Base-by-base conservation (phyloP, 2,113 vertebrate genomes). In the Coryphaenoides rupestris region DNA sequence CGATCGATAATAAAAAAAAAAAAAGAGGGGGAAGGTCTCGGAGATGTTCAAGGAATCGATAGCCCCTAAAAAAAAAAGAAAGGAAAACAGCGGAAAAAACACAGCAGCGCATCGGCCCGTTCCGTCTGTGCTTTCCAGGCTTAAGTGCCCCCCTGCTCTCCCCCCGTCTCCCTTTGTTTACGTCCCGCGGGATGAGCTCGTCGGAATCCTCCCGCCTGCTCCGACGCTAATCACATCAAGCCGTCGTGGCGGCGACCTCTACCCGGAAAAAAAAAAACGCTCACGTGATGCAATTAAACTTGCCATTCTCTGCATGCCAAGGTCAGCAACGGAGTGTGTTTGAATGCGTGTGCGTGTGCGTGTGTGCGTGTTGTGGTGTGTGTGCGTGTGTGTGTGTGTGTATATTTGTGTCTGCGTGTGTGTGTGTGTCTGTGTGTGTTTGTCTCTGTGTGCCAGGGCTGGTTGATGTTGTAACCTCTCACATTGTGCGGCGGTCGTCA, bases 401-500 rank as follows among this genome's bases (percentile, higher is more conserved):
- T 13, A 19, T 21, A 14, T 21, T 1, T 40, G 26, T 58, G 57
- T 58, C 24, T 33, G 56, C 33, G 24, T 33, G 56, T 40, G 24
- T 28, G 56, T 26, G 56, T 26, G 50, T 17, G 16, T 19, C 19
- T 17, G 47, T 62, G 58, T 21, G 17, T 55, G 58, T 13, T 7
- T 19, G 58, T 40, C 26, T 19, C 17, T 19, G 19, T 21, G 15
- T 21, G 15, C 33, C 7, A 13, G 33, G 33, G 33, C 33, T 10
- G 33, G 33, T 10, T 40, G 33, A 6, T 40, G 33, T 40, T n/a
- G 33, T 40, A 40, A 12, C 33, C 33, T n/a, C 83, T 86, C 73
- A 89, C 88, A 73, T 58, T 71, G 3, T 72, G 53, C 65, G 67
- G 55, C 63, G 58, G 23, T 73, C 55, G 17, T n/a, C 62, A 68